Conservation (phyloP, 2,113 vertebrate genomes). For the Psilopogon haemacephalus region DNA sequence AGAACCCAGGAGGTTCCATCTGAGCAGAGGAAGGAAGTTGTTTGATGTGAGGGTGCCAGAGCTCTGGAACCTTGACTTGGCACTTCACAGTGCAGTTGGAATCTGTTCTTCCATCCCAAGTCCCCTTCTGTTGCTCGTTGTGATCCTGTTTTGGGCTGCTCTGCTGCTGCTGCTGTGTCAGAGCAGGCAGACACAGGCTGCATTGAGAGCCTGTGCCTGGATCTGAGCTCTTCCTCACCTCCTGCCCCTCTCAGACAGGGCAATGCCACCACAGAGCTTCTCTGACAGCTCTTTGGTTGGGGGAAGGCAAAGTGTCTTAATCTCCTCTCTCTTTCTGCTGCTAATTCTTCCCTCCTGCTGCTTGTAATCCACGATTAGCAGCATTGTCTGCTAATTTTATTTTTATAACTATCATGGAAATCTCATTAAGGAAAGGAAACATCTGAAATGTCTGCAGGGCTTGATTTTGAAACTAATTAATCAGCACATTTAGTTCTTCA, state of each 20-base stretch:
- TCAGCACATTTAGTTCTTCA: not conserved
- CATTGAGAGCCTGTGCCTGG: not conserved
- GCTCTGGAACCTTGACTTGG: not conserved
- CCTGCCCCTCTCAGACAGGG: not conserved
- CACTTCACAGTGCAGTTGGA: not conserved
- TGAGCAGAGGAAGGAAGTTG: no score
- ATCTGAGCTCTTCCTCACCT: not conserved
- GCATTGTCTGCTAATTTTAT: constrained; percentile 51
- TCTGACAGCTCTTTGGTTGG: not conserved
- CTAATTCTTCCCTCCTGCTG: constrained; percentile 37
- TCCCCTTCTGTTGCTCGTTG: not conserved
- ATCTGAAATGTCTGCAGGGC: not conserved
- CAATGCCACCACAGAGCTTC: not conserved
- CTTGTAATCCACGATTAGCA: constrained; percentile 51
- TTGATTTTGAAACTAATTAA: not conserved
- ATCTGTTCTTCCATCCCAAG: constrained; percentile 10
- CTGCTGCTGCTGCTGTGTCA: not conserved
- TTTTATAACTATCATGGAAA: constrained; percentile 49
- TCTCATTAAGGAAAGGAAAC: constrained; percentile 58
- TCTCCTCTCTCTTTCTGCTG: not conserved
- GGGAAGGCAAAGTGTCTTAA: constrained; percentile 10
- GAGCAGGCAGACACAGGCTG: not conserved
- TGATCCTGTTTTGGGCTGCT: not conserved
- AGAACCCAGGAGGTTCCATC: no score
- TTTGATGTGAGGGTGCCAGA: no score